Base-by-base conservation (phyloP, 2,797 vertebrate species). In the Sitta carolinensis region DNA sequence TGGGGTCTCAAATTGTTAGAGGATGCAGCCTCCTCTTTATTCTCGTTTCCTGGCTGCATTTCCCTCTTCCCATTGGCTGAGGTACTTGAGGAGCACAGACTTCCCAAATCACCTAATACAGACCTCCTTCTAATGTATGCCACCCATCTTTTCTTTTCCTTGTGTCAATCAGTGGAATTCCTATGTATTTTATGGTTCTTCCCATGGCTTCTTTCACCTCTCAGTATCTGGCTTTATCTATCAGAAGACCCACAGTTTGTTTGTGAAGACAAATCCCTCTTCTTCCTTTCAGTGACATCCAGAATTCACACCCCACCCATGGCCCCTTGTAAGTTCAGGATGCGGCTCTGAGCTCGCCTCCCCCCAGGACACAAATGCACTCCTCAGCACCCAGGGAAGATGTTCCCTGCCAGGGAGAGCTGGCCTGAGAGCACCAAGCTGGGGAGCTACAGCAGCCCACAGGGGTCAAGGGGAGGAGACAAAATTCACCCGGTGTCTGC, bases 281-380 rank as follows among this genome's bases (percentile, higher is more conserved):
- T 18, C 4, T 54, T 70, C 50, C 22, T 57, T 72, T 34, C 68
- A 16, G 52, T 27, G 11, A 36, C 26, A 58, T 20, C 27, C 72
- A 32, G 72, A 38, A 48, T 59, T 88, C 91, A 76, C 84, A 91
- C 81, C 85, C 76, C 77, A 88, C 80, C 92, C 75, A 52, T 38
- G 12, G 1, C 75, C 90, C 90, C 84, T 47, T 54, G 19, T 17
- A 4, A 23, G 26, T 29, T 58, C 57, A 50, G 55, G 72, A 38
- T 5, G 0, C 1, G 5, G 32, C 45, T 40, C 21, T 61, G 57
- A n/a, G 36, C 21, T 50, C 4, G 0, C 22, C 29, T 40, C 11
- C 11, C 34, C 21, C 36, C 27, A 27, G 73, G 17, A n/a, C 13
- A 40, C 6, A 43, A 32, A 38, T 3, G 1, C 17, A 8, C 13